These are phyloP conservation scores for Euborellia annulipes DNA, from an alignment of 1,140 invertebrate genomes.

Conservation along the genomic window DNA sequence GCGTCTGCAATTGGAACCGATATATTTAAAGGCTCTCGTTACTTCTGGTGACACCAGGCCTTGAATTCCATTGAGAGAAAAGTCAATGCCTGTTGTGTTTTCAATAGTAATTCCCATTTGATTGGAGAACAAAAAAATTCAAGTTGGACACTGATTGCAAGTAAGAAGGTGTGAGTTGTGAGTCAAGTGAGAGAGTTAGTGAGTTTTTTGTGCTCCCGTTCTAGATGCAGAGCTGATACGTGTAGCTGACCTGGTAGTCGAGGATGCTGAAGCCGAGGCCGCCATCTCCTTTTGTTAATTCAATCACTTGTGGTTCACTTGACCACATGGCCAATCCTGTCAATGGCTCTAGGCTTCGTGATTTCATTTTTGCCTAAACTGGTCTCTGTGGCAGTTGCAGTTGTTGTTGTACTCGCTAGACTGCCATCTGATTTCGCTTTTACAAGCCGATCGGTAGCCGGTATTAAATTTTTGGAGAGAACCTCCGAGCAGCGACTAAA, in stretches of 20 bases:
- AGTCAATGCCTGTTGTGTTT: too few species aligned
- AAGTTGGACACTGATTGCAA: too few species aligned
- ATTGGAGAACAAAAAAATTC: too few species aligned
- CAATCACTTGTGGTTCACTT: constrained; percentile 89
- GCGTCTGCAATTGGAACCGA: too few species aligned
- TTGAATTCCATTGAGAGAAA: too few species aligned
- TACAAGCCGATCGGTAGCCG: constrained; percentile 72
- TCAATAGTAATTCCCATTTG: too few species aligned
- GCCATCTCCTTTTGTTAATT: constrained; percentile 87
- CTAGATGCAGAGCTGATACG: too few species aligned
- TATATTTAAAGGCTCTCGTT: too few species aligned
- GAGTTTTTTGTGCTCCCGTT: too few species aligned
- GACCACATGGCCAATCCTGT: constrained; percentile 99
- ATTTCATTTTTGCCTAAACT: constrained; percentile 67
- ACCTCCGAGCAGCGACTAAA: constrained; percentile 53
- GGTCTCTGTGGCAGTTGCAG: constrained; percentile 46
- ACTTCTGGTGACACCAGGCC: too few species aligned
- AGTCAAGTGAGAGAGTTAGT: too few species aligned
- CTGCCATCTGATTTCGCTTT: constrained; percentile 96
- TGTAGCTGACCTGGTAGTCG: constrained; percentile 72
- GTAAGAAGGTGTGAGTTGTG: too few species aligned
- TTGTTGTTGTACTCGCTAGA: constrained; percentile 61
- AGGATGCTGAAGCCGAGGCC: constrained; percentile 97
- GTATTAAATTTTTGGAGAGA: constrained; percentile 64
- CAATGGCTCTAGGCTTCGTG: constrained; percentile 87